A percentile compares a stretch with the other conserved stretches of the same genome.
Evolutionary conservation across 2,888 invertebrate genomes (phyloP).

Genomic region (Asteroscopus sphinx): DNA sequence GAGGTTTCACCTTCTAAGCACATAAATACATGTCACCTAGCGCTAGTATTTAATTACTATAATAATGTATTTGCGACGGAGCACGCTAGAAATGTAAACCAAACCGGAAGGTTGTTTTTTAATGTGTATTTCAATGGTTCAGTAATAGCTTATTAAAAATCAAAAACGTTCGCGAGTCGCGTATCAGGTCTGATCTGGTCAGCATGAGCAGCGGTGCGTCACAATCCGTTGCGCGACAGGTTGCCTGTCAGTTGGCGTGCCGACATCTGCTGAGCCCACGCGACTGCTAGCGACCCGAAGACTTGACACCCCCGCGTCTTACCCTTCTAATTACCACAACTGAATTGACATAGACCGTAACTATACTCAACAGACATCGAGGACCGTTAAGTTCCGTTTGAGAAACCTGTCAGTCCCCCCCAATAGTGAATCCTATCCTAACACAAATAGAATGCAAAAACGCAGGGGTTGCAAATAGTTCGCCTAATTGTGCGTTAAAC

Average conservation of each 20-base stretch:
- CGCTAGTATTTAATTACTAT: slow-evolving; percentile 30
- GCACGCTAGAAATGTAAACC: slow-evolving; percentile 24
- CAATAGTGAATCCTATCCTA: slow-evolving; percentile 72
- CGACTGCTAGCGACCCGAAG: slow-evolving; percentile 70
- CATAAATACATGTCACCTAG: slow-evolving; percentile 31
- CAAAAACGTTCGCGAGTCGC: slow-evolving; percentile 75
- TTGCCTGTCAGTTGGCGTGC: slow-evolving; percentile 83
- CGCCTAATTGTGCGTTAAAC: slow-evolving; percentile 81
- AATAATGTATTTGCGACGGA: slow-evolving; percentile 25
- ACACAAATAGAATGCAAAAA: slow-evolving; percentile 72
- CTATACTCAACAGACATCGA: slow-evolving; percentile 78
- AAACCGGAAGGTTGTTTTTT: slow-evolving; percentile 33
- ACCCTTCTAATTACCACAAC: slow-evolving; percentile 80
- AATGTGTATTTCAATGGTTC: slow-evolving; percentile 35
- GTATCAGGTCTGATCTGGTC: slow-evolving; percentile 81
- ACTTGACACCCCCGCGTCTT: slow-evolving; percentile 84
- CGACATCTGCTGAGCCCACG: slow-evolving; percentile 83
- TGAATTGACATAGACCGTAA: slow-evolving; percentile 60
- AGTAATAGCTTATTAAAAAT: slow-evolving; percentile 74
- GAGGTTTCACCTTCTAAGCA: slow-evolving; percentile 54
- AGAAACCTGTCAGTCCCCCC: slow-evolving; percentile 79
- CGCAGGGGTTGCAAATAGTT: slow-evolving; percentile 87
- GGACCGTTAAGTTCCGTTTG: slow-evolving; percentile 87
- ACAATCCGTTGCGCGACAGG: slow-evolving; percentile 88
- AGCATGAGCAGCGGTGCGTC: slow-evolving; percentile 81